Evolutionary conservation across 2,113 vertebrate species (phyloP).

Genomic region (Thunnus thynnus): DNA sequence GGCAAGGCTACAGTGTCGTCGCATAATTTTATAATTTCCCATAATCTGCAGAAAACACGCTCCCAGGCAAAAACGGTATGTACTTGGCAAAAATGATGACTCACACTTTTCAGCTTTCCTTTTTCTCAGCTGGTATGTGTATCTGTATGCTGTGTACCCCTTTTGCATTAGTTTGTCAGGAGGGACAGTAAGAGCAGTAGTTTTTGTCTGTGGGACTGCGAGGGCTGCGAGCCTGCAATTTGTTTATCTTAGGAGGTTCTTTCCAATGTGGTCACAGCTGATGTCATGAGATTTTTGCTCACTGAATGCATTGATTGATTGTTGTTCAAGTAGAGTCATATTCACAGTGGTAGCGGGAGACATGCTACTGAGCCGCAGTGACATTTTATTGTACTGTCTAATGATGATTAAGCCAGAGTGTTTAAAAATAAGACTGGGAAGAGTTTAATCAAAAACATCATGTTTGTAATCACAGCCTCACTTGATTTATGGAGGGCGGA

Average conservation of each 20-base stretch:
- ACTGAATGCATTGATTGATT: constrained; percentile 13
- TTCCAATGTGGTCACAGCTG: constrained; percentile 44
- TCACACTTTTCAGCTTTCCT: constrained; percentile 19
- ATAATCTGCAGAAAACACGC: constrained; percentile 29
- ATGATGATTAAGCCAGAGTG: constrained; percentile 41
- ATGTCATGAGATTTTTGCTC: constrained; percentile 10
- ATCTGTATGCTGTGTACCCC: constrained; percentile 14
- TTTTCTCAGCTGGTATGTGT: constrained; percentile 5
- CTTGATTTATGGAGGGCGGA: constrained; percentile 42
- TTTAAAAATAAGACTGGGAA: constrained; percentile 21
- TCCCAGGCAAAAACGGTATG: constrained; percentile 59
- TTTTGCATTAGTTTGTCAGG: constrained; percentile 4
- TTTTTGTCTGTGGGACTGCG: constrained; percentile 7
- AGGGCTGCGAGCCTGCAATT: constrained; percentile 18
- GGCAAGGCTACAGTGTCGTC: constrained; percentile 56
- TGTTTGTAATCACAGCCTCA: constrained; percentile 21
- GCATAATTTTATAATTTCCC: constrained; percentile 40
- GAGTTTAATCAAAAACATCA: constrained; percentile 32
- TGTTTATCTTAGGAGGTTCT: constrained; percentile 56
- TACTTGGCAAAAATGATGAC: constrained; percentile 41
- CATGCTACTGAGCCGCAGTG: constrained; percentile 24
- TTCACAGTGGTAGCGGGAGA: not conserved
- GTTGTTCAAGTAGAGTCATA: constrained; percentile 17
- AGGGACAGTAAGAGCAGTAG: not conserved
- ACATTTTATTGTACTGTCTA: constrained; percentile 20